Evolutionary conservation across 2,113 vertebrate genomes (phyloP).

Genomic region (Xiphias gladius): DNA sequence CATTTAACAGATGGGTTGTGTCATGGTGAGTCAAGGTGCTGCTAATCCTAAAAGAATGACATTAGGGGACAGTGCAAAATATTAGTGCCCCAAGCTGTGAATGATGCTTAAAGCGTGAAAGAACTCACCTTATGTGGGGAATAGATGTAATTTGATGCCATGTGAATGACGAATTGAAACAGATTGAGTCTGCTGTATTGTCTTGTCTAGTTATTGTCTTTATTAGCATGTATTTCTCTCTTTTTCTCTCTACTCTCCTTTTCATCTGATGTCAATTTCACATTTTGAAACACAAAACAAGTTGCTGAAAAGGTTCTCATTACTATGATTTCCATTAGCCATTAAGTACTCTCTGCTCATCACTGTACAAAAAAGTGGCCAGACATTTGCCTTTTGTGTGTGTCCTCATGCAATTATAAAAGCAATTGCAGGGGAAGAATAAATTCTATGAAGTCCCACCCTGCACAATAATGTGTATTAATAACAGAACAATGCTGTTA

Average conservation of each 20-base stretch:
- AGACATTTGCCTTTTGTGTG: conserved; percentile 24
- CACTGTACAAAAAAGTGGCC: conserved; percentile 15
- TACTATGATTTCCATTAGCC: conserved; percentile 14
- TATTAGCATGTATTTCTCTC: neutral
- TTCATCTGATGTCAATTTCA: conserved; percentile 18
- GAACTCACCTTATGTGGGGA: neutral
- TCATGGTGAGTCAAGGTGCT: neutral
- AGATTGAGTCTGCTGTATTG: neutral
- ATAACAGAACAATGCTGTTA: conserved; percentile 10
- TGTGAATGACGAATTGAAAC: neutral
- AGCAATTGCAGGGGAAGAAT: conserved; percentile 11
- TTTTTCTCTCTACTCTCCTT: neutral
- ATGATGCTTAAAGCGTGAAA: neutral
- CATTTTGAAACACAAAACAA: conserved; percentile 23
- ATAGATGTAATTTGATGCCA: conserved; percentile 1
- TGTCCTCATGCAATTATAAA: conserved; percentile 38
- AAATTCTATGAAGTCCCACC: neutral
- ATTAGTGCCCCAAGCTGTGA: neutral
- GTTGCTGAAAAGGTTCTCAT: conserved; percentile 28
- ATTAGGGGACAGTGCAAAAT: neutral
- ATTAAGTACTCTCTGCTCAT: conserved; percentile 19
- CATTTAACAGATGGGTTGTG: neutral
- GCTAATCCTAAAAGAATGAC: neutral
- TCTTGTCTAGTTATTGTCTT: neutral
- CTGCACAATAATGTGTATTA: conserved; percentile 19